Conservation (phyloP, 2,797 vertebrate species). For the Peromyscus nudipes region DNA sequence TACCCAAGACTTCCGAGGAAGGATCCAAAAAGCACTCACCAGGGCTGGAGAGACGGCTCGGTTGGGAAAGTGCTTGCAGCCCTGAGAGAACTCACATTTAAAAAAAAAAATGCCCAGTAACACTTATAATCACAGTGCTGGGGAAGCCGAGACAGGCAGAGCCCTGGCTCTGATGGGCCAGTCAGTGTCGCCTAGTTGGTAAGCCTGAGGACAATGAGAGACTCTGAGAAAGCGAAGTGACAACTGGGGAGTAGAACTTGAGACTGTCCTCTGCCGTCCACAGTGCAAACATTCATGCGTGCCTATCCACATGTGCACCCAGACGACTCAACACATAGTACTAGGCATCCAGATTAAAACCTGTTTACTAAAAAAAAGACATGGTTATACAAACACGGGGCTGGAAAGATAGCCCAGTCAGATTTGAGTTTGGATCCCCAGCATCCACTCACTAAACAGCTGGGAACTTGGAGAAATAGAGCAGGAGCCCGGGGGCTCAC, state of each 20-base stretch:
- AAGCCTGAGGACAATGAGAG: not conserved
- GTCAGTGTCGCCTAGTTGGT: too few species aligned
- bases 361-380: not conserved
- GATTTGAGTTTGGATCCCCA: not conserved
- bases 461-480: too few species aligned
- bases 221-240: not conserved
- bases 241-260: not conserved
- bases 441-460: not conserved
- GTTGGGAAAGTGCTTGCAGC: not conserved
- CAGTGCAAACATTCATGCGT: not conserved
- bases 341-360: not conserved
- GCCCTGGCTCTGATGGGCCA: not conserved
- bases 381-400: not conserved
- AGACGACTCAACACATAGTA: not conserved
- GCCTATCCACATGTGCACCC: not conserved
- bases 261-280: not conserved
- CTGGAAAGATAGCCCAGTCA: not conserved
- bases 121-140: not conserved
- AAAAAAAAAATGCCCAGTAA: not conserved
- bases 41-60: not conserved
- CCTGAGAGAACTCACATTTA: not conserved
- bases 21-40: not conserved
- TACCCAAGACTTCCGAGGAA: not conserved
- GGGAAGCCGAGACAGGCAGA: not conserved
- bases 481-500: not conserved